These are phyloP conservation scores for Stichopus chloronotus DNA, from an alignment of 35 echinoderm and acorn worm species.

Conservation along the genomic window DNA sequence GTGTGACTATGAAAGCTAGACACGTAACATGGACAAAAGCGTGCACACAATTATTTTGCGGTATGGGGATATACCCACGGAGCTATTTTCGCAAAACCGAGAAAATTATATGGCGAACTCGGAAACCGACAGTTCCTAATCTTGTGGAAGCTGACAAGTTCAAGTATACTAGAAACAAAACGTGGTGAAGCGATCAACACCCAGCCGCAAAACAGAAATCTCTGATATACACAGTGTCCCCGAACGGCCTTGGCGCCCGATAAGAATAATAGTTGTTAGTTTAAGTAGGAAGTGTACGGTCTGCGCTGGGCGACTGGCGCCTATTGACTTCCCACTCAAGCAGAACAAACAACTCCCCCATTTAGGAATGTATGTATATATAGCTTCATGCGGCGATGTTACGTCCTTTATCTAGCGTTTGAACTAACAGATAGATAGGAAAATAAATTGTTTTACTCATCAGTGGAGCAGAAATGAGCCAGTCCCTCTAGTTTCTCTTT, in stretches of 20 bases:
- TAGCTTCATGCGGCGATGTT: not conserved
- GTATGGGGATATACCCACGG: too few species aligned
- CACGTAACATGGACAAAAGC: too few species aligned
- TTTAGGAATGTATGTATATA: not conserved
- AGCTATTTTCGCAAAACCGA: too few species aligned
- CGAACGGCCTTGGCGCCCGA: slow-evolving; percentile 17
- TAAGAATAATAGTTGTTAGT: not conserved
- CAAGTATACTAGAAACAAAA: not conserved
- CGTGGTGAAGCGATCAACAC: slow-evolving; percentile 9
- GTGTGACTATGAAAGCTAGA: too few species aligned
- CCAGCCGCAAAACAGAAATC: not conserved
- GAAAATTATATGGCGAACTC: not conserved
- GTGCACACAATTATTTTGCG: too few species aligned
- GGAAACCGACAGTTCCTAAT: slow-evolving; percentile 6
- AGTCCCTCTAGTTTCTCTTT: not conserved
- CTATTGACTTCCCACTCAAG: not conserved
- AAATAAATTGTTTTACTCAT: not conserved
- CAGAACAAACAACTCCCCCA: not conserved
- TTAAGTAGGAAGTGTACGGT: slow-evolving; percentile 20
- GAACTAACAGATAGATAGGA: not conserved
- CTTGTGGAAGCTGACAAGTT: not conserved
- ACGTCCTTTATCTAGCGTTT: not conserved
- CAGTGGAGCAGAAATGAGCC: not conserved
- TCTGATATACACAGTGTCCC: too few species aligned
- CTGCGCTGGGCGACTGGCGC: slow-evolving; percentile 3